Evolutionary conservation across 2,888 invertebrate genomes (phyloP).

Genomic region (Allacma fusca): DNA sequence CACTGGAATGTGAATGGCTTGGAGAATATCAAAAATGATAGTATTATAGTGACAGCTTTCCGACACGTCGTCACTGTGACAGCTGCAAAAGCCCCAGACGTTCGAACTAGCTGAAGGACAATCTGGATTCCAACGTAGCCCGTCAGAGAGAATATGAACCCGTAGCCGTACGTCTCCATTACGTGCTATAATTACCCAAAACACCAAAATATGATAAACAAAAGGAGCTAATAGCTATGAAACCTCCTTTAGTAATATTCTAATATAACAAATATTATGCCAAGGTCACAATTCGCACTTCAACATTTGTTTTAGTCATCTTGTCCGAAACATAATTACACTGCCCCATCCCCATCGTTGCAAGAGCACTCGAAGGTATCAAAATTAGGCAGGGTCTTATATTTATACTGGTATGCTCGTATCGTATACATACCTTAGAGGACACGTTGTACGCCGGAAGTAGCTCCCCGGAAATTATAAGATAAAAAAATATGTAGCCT

Average conservation of each 20-base stretch:
- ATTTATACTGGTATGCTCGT: too few species aligned
- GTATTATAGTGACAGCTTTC: constrained; percentile 89
- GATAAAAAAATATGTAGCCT: constrained; percentile 78
- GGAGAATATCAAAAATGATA: constrained; percentile 92
- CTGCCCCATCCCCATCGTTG: too few species aligned
- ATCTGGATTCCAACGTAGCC: constrained; percentile 95
- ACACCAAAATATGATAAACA: constrained; percentile 44
- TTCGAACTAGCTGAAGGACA: constrained; percentile 83
- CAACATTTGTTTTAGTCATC: constrained; percentile 53
- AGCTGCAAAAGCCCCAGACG: constrained; percentile 89
- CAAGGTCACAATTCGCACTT: too few species aligned
- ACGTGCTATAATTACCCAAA: constrained; percentile 78
- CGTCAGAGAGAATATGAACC: constrained; percentile 82
- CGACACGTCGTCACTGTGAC: constrained; percentile 91
- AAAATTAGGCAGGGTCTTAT: too few species aligned
- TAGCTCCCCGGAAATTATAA: constrained; percentile 77
- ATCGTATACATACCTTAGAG: constrained; percentile 76
- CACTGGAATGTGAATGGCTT: constrained; percentile 94
- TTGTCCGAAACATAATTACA: too few species aligned
- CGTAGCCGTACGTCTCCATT: constrained; percentile 81
- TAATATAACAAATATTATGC: too few species aligned
- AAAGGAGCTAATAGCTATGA: neutral
- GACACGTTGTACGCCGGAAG: constrained; percentile 79
- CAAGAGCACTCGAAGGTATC: too few species aligned
- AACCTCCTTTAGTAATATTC: neutral